Evolutionary conservation across 2,797 vertebrate genomes (phyloP).

Genomic region (Petrocephalus sullivani): DNA sequence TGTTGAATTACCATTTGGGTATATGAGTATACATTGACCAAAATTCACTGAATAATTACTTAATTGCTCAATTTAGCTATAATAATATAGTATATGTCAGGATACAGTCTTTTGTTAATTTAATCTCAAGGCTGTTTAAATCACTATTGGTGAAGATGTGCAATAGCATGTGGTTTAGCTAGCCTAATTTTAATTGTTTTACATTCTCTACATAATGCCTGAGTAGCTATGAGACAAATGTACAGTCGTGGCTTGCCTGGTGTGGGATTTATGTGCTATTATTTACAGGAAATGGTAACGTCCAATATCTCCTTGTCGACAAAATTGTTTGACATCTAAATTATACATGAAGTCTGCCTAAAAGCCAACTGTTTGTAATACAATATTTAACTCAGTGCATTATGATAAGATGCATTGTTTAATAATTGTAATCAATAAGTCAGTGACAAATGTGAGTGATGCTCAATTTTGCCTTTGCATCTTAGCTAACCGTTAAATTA

Average conservation of each 20-base stretch:
- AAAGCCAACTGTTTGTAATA: background rate
- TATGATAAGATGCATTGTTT: background rate
- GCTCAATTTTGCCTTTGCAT: background rate
- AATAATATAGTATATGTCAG: too few species aligned
- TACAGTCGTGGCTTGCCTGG: background rate
- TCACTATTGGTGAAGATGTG: background rate
- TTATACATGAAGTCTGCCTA: background rate
- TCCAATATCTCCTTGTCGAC: background rate
- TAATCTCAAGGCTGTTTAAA: background rate
- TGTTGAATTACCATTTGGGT: background rate
- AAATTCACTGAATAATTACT: background rate
- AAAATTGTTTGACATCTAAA: constrained; percentile 1
- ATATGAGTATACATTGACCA: background rate
- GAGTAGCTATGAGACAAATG: too few species aligned
- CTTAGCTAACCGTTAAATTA: background rate
- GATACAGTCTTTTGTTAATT: background rate
- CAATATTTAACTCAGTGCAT: constrained; percentile 17
- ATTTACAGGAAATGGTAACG: background rate
- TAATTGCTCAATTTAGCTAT: background rate
- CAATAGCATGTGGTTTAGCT: background rate
- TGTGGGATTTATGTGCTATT: background rate
- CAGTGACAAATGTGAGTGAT: background rate
- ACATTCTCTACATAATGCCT: background rate
- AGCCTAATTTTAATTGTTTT: background rate
- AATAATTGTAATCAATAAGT: background rate